Evolutionary conservation across 2,113 vertebrate genomes (phyloP), one percentile per base, ranked within the genome.

Genomic region (Neodontobutis hainanensis): DNA sequence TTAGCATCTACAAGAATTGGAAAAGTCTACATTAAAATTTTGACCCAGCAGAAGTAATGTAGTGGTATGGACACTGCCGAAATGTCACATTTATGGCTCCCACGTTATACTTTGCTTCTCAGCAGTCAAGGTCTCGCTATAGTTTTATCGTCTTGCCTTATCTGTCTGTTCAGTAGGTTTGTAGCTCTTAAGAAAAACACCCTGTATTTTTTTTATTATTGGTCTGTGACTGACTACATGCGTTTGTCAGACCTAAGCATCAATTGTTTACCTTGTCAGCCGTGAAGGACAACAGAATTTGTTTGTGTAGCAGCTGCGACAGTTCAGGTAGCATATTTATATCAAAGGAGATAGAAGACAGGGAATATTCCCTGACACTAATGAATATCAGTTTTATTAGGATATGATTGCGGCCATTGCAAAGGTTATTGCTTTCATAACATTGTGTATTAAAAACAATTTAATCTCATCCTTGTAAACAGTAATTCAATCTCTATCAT

Each of bases 381-480:
- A 89, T 89, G 88, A 91, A 91, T 91, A 89, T 88, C 86, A 82
- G 80, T 82, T 91, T 91, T 91, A 91, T 91, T 91, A 87, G 81
- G 82, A 86, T 89, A 84, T 88, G 85, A 91, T 91, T 91, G 86
- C 81, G 61, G 85, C 87, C 78, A 87, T 84, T 83, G 75, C 80
- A 87, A 86, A 87, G 88, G 89, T 89, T 89, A 91, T 91, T 91
- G 89, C 88, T 89, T 91, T 91, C 88, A 88, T 87, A 88, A 89
- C 85, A 88, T 89, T 89, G 88, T 85, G 75, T 89, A 89, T 89
- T 88, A 88, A 87, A 91, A 87, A 91, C 84, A 84, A 87, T 90
- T 90, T 89, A 87, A 89, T 90, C 85, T 83, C 75, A 78, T 88
- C 85, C 86, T 83, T 86, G 86, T 88, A 86, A 88, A 89, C 85